phyloP scores from a whole-genome alignment of 2,113 vertebrate species.

The Oreochromis niloticus region DNA sequence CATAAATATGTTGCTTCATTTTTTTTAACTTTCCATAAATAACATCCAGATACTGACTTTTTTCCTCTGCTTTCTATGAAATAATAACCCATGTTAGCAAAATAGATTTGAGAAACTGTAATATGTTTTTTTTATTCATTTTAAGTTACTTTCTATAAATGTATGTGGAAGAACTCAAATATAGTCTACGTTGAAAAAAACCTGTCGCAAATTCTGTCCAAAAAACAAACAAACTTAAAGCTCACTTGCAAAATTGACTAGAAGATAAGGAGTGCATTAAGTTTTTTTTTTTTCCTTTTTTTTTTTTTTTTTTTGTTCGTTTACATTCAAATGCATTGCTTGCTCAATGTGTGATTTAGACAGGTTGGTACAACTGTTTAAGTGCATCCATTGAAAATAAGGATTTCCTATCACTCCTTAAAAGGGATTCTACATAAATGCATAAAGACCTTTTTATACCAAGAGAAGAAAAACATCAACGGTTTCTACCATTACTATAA shows the following conservation, averaged over 20 bases:
- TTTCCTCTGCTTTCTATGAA: conserved; percentile 76
- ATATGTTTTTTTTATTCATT: conserved; percentile 67
- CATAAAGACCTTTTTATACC: conserved; percentile 64
- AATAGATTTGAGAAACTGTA: conserved; percentile 80
- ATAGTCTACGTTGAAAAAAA: conserved; percentile 61
- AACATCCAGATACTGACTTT: conserved; percentile 81
- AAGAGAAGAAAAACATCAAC: conserved; percentile 65
- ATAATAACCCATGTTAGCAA: conserved; percentile 83
- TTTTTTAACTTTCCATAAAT: conserved; percentile 77
- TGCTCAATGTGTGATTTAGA: conserved; percentile 65
- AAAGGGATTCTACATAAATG: conserved; percentile 69
- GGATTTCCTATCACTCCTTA: conserved; percentile 71
- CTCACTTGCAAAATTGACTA: conserved; percentile 60
- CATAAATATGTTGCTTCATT: conserved; percentile 80
- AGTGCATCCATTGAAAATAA: conserved; percentile 73
- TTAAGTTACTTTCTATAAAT: conserved; percentile 76
- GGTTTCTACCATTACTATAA: conserved; percentile 62
- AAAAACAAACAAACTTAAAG: conserved; percentile 69
- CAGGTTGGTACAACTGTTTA: conserved; percentile 70
- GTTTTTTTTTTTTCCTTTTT: background rate
- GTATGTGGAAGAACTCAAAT: conserved; percentile 74
- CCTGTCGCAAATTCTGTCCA: conserved; percentile 54
- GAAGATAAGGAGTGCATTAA: conserved; percentile 64
- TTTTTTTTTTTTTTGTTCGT: background rate
- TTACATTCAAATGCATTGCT: conserved; percentile 77